Percentiles rank a stretch among this genome's conserved stretches.
Evolutionary conservation across 2,113 vertebrate species (phyloP).

Genomic region (Albula goreensis): DNA sequence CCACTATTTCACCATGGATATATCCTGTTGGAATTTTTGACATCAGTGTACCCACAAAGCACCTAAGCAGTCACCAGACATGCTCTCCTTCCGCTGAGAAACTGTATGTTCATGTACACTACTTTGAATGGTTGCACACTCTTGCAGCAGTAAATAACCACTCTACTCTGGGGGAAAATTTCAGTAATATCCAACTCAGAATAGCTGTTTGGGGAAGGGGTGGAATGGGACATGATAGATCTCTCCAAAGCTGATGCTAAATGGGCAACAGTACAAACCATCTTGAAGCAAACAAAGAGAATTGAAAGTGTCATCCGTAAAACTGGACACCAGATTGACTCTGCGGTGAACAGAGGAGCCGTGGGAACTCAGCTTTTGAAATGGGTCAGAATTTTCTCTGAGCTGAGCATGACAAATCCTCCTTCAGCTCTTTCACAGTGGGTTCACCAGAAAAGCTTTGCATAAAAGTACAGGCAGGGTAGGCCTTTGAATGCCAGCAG

Average conservation of each 20-base stretch:
- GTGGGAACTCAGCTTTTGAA: not conserved
- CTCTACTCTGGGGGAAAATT: no score
- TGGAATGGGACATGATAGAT: not conserved
- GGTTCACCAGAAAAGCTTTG: not conserved
- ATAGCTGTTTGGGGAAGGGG: no score
- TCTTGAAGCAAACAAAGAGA: not conserved
- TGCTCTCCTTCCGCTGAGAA: no score
- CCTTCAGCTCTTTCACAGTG: not conserved
- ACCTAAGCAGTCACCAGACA: no score
- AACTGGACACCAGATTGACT: not conserved
- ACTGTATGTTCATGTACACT: no score
- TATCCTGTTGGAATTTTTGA: no score
- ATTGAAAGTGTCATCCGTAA: not conserved
- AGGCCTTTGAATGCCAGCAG: not conserved
- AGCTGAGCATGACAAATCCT: constrained; percentile 7
- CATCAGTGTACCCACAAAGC: no score
- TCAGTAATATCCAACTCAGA: no score
- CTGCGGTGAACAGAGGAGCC: not conserved
- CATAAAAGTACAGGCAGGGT: not conserved
- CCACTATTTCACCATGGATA: no score
- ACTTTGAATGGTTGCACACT: no score
- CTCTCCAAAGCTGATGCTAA: not conserved
- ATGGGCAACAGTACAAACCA: not conserved
- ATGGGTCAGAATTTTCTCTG: not conserved
- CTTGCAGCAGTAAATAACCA: no score